Evolutionary conservation across 2,888 invertebrate genomes (phyloP).

Genomic region (Dicyrtoma fusca): DNA sequence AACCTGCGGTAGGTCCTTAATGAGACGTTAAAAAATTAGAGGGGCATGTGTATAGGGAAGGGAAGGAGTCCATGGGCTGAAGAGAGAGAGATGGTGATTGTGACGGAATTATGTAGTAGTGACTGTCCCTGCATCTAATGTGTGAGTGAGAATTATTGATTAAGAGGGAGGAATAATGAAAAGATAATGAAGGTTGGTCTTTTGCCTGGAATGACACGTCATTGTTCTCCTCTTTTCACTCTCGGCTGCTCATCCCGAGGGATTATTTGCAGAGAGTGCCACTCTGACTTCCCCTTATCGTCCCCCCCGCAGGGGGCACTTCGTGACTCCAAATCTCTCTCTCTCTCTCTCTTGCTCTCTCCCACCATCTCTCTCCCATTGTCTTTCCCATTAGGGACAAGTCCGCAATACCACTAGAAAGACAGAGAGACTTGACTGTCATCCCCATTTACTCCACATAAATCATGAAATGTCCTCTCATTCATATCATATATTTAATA

Average conservation of each 20-base stretch:
- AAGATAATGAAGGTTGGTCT: conserved; percentile 55
- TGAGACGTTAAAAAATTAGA: too few species aligned
- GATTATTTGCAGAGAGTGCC: conserved; percentile 53
- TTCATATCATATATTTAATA: conserved; percentile 36
- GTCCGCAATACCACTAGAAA: conserved; percentile 31
- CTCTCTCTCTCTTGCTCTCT: conserved; percentile 42
- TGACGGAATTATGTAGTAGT: background rate
- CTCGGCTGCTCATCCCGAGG: conserved; percentile 50
- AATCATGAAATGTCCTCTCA: conserved; percentile 44
- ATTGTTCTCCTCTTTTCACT: conserved; percentile 30
- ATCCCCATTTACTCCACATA: conserved; percentile 42
- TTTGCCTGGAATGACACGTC: conserved; percentile 36
- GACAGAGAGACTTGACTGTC: conserved; percentile 40
- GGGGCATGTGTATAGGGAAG: too few species aligned
- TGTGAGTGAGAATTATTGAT: conserved; percentile 51
- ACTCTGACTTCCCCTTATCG: conserved; percentile 36
- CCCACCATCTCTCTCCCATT: conserved; percentile 29
- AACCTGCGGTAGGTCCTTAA: too few species aligned
- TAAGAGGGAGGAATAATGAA: conserved; percentile 56
- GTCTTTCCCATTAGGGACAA: conserved; percentile 34
- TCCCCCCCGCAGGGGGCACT: conserved; percentile 50
- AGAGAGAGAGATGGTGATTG: background rate
- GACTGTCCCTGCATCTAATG: conserved; percentile 15
- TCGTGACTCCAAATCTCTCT: conserved; percentile 48
- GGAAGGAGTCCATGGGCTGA: too few species aligned